Conservation (phyloP, 2,797 vertebrate species). For the Monodelphis domestica region DNA sequence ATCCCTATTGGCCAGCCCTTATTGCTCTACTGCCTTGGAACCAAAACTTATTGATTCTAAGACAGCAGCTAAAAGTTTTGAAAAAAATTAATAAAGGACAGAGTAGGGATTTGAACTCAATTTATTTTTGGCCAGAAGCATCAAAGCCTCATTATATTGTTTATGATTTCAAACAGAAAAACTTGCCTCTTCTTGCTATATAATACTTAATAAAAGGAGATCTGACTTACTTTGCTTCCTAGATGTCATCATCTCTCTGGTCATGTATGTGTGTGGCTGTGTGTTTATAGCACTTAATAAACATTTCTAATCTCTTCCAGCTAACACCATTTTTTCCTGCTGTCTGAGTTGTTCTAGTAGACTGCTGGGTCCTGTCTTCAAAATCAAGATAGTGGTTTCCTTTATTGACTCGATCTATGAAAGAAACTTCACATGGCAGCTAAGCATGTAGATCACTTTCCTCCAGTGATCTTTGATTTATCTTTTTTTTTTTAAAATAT, state of each 20-base stretch:
- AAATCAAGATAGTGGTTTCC: background rate
- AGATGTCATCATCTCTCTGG: background rate
- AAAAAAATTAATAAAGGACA: background rate
- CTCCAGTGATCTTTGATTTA: background rate
- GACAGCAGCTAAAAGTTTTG: too few species aligned
- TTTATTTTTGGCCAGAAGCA: background rate
- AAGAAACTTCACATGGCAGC: background rate
- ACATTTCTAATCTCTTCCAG: background rate
- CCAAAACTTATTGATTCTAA: too few species aligned
- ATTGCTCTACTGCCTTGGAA: too few species aligned
- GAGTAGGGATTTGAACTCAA: background rate
- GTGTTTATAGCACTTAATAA: background rate
- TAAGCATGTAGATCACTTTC: background rate
- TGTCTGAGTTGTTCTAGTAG: background rate
- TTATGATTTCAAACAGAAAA: background rate
- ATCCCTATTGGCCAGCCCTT: too few species aligned
- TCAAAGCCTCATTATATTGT: background rate
- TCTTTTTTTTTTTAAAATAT: too few species aligned
- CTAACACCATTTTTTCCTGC: background rate
- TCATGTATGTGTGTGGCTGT: background rate
- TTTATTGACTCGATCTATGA: background rate
- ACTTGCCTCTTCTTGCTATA: background rate
- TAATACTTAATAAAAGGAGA: background rate
- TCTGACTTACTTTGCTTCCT: background rate
- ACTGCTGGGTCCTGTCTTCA: background rate